Evolutionary conservation across 2,888 invertebrate species (phyloP), one percentile per base, ranked within the genome.

Genomic region (Clitarchus hookeri): DNA sequence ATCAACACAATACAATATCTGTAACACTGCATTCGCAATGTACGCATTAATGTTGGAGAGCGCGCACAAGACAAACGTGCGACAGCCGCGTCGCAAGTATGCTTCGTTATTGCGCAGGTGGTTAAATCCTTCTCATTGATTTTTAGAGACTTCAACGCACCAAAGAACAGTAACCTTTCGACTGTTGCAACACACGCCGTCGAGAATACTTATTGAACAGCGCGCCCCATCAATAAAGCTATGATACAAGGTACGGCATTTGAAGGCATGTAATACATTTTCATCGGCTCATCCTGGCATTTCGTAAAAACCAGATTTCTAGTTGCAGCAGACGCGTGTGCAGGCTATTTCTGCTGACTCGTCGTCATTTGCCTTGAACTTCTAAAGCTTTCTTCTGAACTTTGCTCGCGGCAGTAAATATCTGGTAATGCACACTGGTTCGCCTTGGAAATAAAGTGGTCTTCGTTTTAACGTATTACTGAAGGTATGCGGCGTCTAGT

Each of bases 291-390:
- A 9, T 65, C 65, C 8, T 65, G 65, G 65, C 65, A 65, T 65
- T 65, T 65, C 65, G 3, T 19, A 9, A 8, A 0, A 65, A 23
- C 65, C 65, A 65, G 65, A 48, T 48, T 65, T 65, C 12, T 23
- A n/a, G 65, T 65, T 65, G 65, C 65, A n/a, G 16, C 65, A 65
- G 19, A 65, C 6, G 19, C 19, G 53, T 53, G 53, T 53, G 53
- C 53, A 16, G 53, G 53, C 6, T 19, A 53, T 53, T 53, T 53
- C 53, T 53, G 53, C 8, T 16, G 53, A 12, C 65, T 65, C 65
- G n/a, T 65, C 65, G 65, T n/a, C 65, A 65, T 65, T 65, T 19
- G 65, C 65, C 65, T 65, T 65, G 65, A 65, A 65, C 65, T 65
- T 65, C 65, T 23, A 19, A 11, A n/a, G 23, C 23, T n/a, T 65